phyloP scores from a whole-genome alignment of 2,113 vertebrate genomes.

The Sinocyclocheilus grahami region DNA sequence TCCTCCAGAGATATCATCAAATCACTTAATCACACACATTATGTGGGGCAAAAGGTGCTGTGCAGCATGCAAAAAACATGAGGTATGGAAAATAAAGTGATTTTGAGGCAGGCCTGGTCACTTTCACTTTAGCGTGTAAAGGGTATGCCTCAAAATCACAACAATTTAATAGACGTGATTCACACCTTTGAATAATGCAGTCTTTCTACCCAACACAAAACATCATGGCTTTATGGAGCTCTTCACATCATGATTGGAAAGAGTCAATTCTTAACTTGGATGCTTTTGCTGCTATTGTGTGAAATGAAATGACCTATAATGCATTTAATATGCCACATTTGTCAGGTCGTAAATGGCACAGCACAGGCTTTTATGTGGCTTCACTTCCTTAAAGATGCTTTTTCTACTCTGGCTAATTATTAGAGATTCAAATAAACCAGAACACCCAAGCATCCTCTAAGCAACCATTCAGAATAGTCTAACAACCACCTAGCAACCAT shows the following conservation, averaged over 20 bases:
- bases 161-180: slow-evolving; percentile 22
- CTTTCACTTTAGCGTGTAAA: slow-evolving; percentile 19
- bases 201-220: background rate
- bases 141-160: slow-evolving; percentile 28
- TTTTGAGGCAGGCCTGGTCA: slow-evolving; percentile 4
- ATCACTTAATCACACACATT: slow-evolving; percentile 35
- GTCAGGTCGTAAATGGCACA: background rate
- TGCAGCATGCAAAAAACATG: slow-evolving; percentile 34
- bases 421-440: background rate
- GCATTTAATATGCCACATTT: slow-evolving; percentile 12
- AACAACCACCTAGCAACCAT: no score
- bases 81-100: slow-evolving; percentile 34
- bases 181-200: slow-evolving; percentile 8
- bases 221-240: background rate
- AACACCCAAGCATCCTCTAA: background rate
- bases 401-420: background rate
- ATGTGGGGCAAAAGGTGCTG: slow-evolving; percentile 8
- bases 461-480: background rate
- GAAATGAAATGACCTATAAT: slow-evolving; percentile 3
- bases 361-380: background rate
- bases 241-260: background rate
- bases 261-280: background rate
- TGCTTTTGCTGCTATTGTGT: background rate
- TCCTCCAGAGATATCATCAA: slow-evolving; percentile 47
- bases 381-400: background rate